Evolutionary conservation across 2,797 vertebrate genomes (phyloP).

Genomic region (Myiothlypis chrysogaster): DNA sequence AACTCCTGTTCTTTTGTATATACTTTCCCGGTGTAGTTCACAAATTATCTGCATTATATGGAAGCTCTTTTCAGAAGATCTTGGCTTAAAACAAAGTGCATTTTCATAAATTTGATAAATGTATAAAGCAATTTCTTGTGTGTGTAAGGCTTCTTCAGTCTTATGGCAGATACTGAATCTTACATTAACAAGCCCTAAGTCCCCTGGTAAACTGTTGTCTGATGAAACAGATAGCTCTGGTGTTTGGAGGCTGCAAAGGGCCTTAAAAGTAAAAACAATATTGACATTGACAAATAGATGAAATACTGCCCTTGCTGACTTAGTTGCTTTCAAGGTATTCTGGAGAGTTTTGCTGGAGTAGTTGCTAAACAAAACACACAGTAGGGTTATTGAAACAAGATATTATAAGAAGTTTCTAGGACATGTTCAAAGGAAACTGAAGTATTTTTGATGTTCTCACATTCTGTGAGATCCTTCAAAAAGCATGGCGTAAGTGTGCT

Average conservation of each 20-base stretch:
- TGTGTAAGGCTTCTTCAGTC: not conserved
- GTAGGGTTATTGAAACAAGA: slow-evolving; percentile 1
- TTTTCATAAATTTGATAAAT: not conserved
- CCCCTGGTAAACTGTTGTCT: not conserved
- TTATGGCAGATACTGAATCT: not conserved
- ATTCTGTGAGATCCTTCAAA: not conserved
- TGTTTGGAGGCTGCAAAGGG: not conserved
- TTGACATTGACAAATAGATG: slow-evolving; percentile 26
- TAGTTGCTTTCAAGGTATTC: slow-evolving; percentile 53
- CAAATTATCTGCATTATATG: not conserved
- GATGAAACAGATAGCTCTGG: slow-evolving; percentile 11
- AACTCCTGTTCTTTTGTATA: not conserved
- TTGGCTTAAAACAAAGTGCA: not conserved
- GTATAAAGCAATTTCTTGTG: not conserved
- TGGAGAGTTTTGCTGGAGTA: slow-evolving; percentile 20
- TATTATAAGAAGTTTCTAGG: slow-evolving; percentile 13
- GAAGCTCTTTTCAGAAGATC: not conserved
- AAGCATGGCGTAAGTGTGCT: not conserved
- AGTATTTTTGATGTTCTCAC: not conserved
- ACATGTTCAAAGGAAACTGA: not conserved
- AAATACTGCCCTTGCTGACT: slow-evolving; percentile 45
- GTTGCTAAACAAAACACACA: not conserved
- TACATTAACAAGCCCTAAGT: not conserved
- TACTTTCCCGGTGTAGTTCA: not conserved
- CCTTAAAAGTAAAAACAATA: slow-evolving; percentile 19